These are phyloP conservation scores for Tetragnatha montana DNA, from an alignment of 2,888 invertebrate species.

Conservation along the genomic window DNA sequence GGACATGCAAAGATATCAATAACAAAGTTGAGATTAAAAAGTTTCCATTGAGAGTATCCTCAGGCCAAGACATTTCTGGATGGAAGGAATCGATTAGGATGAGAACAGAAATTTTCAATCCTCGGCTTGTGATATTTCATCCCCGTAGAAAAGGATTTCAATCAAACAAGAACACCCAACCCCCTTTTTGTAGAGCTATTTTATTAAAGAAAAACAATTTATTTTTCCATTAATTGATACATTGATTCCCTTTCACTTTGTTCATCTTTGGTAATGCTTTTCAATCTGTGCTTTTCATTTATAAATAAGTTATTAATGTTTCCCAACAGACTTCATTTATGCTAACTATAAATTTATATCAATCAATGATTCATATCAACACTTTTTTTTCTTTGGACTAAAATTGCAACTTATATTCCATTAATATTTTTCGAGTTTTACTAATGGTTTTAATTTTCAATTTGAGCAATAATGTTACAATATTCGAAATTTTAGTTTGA, in stretches of 20 bases:
- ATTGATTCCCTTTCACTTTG: no score
- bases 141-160: not conserved
- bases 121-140: not conserved
- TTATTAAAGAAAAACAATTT: not conserved
- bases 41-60: not conserved
- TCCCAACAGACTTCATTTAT: not conserved
- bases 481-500: not conserved
- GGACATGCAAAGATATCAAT: not conserved
- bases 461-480: not conserved
- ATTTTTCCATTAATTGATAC: no score
- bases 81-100: not conserved
- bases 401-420: not conserved
- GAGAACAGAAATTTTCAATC: not conserved
- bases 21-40: slow-evolving; percentile 4
- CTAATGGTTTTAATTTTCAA: not conserved
- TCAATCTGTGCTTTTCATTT: no score
- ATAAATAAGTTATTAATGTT: not conserved
- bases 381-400: not conserved
- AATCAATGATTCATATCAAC: not conserved
- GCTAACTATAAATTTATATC: not conserved
- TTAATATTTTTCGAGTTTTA: not conserved
- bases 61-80: not conserved
- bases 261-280: no score
- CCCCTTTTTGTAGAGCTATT: not conserved
- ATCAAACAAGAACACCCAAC: not conserved